Percentiles rank a stretch among this genome's conserved stretches.
These are phyloP conservation scores for Papilio xuthus DNA, from an alignment of 1,140 invertebrate genomes.

Conservation along the genomic window DNA sequence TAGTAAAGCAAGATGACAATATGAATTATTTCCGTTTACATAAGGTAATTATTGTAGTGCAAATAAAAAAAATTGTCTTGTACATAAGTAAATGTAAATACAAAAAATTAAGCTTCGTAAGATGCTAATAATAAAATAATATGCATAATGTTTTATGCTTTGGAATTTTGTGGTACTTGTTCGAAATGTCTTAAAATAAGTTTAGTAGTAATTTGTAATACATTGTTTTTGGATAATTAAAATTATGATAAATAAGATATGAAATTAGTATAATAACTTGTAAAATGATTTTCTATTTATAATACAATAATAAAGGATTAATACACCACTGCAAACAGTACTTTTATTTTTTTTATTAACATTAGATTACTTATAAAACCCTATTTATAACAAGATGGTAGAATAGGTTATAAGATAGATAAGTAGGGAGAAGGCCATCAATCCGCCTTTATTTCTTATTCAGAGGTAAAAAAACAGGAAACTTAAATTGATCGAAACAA, in stretches of 20 bases:
- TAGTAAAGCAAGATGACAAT: not conserved
- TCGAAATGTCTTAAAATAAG: not conserved
- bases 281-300: slow-evolving; percentile 23
- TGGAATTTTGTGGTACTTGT: not conserved
- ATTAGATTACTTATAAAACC: not conserved
- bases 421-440: no score
- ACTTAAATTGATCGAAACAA: no score
- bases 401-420: no score
- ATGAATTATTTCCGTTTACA: not conserved
- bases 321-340: not conserved
- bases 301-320: slow-evolving; percentile 14
- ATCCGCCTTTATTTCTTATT: not conserved
- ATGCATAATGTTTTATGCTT: not conserved
- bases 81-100: not conserved
- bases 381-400: no score
- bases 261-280: not conserved
- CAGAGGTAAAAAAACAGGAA: not conserved
- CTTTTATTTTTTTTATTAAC: not conserved
- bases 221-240: not conserved
- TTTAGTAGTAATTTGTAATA: not conserved
- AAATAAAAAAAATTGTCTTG: slow-evolving; percentile 26
- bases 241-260: no score
- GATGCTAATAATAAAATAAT: not conserved
- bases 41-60: not conserved
- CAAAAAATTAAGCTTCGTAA: not conserved